These are phyloP conservation scores for Microctonus brassicae DNA, from an alignment of 2,888 invertebrate species.

Conservation along the genomic window DNA sequence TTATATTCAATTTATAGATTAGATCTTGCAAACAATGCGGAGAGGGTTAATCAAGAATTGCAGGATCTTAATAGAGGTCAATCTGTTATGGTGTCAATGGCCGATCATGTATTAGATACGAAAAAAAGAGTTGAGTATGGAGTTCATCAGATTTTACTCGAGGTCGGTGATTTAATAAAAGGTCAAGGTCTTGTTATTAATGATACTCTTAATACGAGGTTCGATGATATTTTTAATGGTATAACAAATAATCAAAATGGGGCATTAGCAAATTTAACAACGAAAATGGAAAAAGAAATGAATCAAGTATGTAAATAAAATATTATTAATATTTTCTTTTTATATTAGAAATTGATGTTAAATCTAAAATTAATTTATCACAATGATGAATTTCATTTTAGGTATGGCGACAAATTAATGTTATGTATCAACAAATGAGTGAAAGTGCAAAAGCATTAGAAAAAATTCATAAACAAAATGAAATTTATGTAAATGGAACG, in stretches of 20 bases:
- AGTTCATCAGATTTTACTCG: constrained; percentile 83
- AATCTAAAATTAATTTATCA: neutral
- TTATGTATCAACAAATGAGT: constrained; percentile 87
- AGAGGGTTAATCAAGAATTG: constrained; percentile 59
- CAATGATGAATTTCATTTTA: constrained; percentile 34
- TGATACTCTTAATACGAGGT: constrained; percentile 76
- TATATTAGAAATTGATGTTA: neutral
- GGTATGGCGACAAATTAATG: constrained; percentile 92
- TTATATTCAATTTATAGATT: constrained; percentile 47
- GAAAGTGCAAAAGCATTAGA: constrained; percentile 82
- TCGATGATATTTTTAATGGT: constrained; percentile 78
- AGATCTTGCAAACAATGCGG: constrained; percentile 58
- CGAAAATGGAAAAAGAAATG: constrained; percentile 84
- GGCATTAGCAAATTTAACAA: constrained; percentile 80
- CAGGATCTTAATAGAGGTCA: constrained; percentile 80
- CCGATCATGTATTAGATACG: constrained; percentile 86
- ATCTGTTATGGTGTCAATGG: constrained; percentile 83
- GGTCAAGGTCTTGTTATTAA: constrained; percentile 77
- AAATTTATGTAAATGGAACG: constrained; percentile 84
- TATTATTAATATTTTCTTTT: neutral
- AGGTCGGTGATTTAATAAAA: constrained; percentile 80
- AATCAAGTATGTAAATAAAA: constrained; percentile 72
- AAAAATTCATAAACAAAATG: constrained; percentile 82
- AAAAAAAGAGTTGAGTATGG: constrained; percentile 89
- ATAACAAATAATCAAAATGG: constrained; percentile 81